Evolutionary conservation across 2,113 vertebrate genomes (phyloP), one percentile per base, ranked within the genome.

Genomic region (Panthera uncia): DNA sequence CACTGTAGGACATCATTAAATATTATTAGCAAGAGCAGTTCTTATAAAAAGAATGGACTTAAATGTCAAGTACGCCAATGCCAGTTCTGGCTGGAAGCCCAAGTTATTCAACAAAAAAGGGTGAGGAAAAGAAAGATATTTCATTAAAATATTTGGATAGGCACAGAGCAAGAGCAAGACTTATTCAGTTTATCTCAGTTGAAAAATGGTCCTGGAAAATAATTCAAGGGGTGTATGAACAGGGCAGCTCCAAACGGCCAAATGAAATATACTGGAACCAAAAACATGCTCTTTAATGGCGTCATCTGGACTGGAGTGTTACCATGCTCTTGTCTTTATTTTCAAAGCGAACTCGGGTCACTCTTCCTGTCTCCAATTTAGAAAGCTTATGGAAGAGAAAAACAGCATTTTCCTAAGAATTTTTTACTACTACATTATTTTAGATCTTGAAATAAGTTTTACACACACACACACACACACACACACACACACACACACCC

Each of bases 21-120:
- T 88, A 97, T 95, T 96, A 97, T 96, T 94, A 98, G 88, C 96
- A 91, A 97, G 90, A 91, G 66, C 31, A 76, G 50, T 13, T 81
- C 84, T 97, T 96, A 87, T 61, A 71, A 95, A 97, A 96, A 95
- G 69, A 94, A 82, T 76, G 38, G 96, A 93, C 71, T 91, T 88
- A 94, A 97, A 96, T 89, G 89, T 96, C 76, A 98, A 97, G 69
- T 55, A 73, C 18, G 15, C 4, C 11, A 89, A 92, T 63, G 95
- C 91, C 80, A 88, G 84, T 73, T 95, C 92, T 96, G 92, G 79
- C 71, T 25, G 38, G 36, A 66, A 33, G 74, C 83, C 86, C 41
- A 96, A 94, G 94, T 95, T 96, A 97, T 92, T 95, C 85, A 94
- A 98, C 38, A 92, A 91, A 94, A 96, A 88, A 73, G 55, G 9